Evolutionary conservation across 2,797 vertebrate genomes (phyloP).

Genomic region (Manis pentadactyla): DNA sequence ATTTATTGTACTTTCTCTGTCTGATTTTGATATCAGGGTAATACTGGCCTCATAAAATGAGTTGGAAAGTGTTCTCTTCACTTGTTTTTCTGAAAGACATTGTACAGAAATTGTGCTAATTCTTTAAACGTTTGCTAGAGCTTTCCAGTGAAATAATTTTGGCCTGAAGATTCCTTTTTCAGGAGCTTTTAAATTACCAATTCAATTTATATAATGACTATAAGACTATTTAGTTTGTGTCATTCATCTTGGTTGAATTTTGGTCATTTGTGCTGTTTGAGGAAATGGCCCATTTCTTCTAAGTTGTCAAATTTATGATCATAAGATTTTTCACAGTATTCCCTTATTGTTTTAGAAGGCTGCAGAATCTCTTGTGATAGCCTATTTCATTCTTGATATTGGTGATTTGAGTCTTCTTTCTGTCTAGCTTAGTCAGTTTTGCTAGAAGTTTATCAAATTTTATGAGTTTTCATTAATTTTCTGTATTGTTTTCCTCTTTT

Average conservation of each 20-base stretch:
- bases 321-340: not conserved
- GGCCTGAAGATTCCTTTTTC: not conserved
- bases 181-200: not conserved
- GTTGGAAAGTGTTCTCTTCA: not conserved
- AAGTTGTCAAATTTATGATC: not conserved
- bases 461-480: not conserved
- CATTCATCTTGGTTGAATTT: not conserved
- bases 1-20: not conserved
- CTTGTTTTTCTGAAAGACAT: conserved; percentile 6
- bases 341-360: not conserved
- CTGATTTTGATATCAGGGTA: not conserved
- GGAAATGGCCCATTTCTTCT: not conserved
- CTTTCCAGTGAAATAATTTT: not conserved
- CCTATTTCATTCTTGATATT: not conserved
- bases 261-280: not conserved
- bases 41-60: not conserved
- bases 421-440: not conserved
- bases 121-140: not conserved
- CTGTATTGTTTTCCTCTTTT: not conserved
- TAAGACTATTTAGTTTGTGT: not conserved
- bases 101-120: not conserved
- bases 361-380: not conserved
- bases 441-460: not conserved
- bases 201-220: not conserved
- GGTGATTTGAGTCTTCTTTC: not conserved